A percentile compares a stretch with the other conserved stretches of the same genome.
Conservation (phyloP, 2,888 invertebrate genomes). For the Caenorhabditis sp. region DNA sequence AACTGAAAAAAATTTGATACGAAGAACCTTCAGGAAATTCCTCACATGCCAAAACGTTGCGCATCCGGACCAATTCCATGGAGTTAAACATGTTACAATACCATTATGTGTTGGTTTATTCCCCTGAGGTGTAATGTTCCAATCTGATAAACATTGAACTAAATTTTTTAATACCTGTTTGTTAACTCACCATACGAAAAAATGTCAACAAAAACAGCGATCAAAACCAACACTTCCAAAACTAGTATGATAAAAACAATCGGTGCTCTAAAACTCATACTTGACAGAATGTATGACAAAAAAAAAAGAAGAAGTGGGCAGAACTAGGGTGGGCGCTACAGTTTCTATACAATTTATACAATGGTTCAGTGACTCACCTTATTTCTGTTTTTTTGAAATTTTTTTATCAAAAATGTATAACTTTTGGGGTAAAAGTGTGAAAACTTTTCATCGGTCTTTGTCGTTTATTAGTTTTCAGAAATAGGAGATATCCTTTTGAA, state of each 20-base stretch:
- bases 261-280: background rate
- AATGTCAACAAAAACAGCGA: conserved; percentile 9
- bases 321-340: background rate
- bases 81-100: background rate
- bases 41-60: conserved; percentile 15
- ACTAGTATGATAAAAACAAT: background rate
- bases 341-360: background rate
- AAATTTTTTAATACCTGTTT: no score
- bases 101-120: background rate
- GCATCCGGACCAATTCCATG: conserved; percentile 11
- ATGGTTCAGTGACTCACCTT: background rate
- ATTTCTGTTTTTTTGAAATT: background rate
- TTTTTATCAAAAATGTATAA: background rate
- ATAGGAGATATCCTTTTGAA: no score
- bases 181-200: conserved; percentile 18
- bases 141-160: no score
- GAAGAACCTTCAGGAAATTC: no score
- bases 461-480: no score
- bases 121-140: conserved; percentile 1
- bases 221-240: background rate
- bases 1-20: background rate
- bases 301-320: no score
- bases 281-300: background rate
- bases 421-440: no score
- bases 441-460: no score